Percentiles rank a stretch among this genome's conserved stretches.
Evolutionary conservation across 2,888 invertebrate genomes (phyloP).

Genomic region (Aproaerema taeniolella): DNA sequence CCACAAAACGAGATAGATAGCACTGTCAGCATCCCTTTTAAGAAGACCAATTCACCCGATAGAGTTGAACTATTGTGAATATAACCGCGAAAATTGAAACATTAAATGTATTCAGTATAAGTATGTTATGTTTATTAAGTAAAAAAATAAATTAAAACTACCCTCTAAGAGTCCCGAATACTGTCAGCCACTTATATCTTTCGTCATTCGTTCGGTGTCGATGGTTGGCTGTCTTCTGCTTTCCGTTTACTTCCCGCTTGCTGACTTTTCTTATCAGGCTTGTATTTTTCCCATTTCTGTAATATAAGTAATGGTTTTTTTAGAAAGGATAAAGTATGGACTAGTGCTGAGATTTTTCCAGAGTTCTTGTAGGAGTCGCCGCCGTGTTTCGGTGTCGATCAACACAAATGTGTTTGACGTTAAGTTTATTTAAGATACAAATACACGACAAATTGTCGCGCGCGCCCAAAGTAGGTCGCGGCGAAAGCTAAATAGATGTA

Average conservation of each 20-base stretch:
- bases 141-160: not conserved
- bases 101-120: no score
- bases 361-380: no score
- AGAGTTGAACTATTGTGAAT: no score
- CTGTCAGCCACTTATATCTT: no score
- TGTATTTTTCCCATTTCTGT: conserved; percentile 90
- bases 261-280: conserved; percentile 56
- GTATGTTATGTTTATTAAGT: not conserved
- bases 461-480: not conserved
- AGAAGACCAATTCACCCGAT: not conserved
- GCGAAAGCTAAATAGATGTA: no score
- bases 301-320: no score
- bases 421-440: not conserved
- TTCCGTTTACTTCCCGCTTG: conserved; percentile 63
- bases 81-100: no score
- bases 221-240: conserved; percentile 60
- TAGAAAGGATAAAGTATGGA: no score
- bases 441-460: not conserved
- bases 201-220: conserved; percentile 58
- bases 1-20: no score
- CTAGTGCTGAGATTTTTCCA: not conserved
- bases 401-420: no score
- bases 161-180: not conserved
- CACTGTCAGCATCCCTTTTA: no score
- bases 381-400: no score